Evolutionary conservation across 2,888 invertebrate genomes (phyloP).

Genomic region (Cabera pusaria): DNA sequence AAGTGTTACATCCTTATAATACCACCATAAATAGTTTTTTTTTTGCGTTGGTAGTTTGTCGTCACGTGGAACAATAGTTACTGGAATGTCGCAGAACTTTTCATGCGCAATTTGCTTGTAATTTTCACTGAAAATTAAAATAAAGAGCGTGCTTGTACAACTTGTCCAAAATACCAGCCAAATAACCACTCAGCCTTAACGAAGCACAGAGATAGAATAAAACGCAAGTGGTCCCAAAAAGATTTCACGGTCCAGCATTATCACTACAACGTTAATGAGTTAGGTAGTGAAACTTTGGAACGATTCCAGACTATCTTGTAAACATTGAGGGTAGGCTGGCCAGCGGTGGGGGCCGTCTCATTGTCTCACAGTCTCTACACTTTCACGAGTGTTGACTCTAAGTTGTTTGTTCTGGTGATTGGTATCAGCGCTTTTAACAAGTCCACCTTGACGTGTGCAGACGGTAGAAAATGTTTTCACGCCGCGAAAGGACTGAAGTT

Average conservation of each 20-base stretch:
- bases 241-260: slow-evolving; percentile 74
- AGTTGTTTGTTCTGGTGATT: slow-evolving; percentile 27
- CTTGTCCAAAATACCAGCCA: slow-evolving; percentile 57
- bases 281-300: slow-evolving; percentile 70
- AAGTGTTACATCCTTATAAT: slow-evolving; percentile 10
- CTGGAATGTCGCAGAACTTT: slow-evolving; percentile 19
- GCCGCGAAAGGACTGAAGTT: too few species aligned
- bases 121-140: slow-evolving; percentile 30
- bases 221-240: slow-evolving; percentile 67
- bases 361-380: slow-evolving; percentile 32
- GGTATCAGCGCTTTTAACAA: slow-evolving; percentile 20
- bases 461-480: too few species aligned
- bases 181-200: slow-evolving; percentile 73
- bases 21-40: too few species aligned
- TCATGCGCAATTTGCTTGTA: slow-evolving; percentile 15
- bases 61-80: slow-evolving; percentile 2
- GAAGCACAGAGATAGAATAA: slow-evolving; percentile 70
- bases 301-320: slow-evolving; percentile 66
- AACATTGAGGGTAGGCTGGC: slow-evolving; percentile 46
- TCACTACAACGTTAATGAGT: slow-evolving; percentile 72
- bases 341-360: slow-evolving; percentile 22
- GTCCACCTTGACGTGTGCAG: too few species aligned
- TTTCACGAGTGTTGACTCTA: slow-evolving; percentile 30
- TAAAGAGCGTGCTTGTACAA: slow-evolving; percentile 44
- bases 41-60: too few species aligned